These are phyloP conservation scores for Euborellia annulipes DNA, from an alignment of 1,140 invertebrate species.

Conservation along the genomic window DNA sequence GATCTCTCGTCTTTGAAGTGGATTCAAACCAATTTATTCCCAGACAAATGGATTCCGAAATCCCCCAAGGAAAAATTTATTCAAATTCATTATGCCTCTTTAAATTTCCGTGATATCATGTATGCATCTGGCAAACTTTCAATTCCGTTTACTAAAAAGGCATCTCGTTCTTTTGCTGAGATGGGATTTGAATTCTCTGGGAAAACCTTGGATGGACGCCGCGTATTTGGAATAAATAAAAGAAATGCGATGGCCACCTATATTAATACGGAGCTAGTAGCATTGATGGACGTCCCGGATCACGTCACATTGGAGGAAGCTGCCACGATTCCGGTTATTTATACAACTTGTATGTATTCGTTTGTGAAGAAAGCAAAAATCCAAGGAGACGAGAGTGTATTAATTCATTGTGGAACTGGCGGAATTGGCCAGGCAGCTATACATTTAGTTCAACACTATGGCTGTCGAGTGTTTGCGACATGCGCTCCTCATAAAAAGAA, in stretches of 20 bases:
- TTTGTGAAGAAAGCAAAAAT: slow-evolving; percentile 33
- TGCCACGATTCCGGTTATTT: slow-evolving; percentile 73
- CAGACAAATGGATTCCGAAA: background rate
- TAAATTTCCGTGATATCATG: slow-evolving; percentile 71
- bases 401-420: slow-evolving; percentile 62
- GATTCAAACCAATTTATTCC: slow-evolving; percentile 44
- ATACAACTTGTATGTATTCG: slow-evolving; percentile 62
- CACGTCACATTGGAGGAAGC: slow-evolving; percentile 74
- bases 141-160: slow-evolving; percentile 32
- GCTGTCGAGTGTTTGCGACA: slow-evolving; percentile 55
- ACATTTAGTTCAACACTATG: slow-evolving; percentile 40
- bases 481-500: slow-evolving; percentile 51
- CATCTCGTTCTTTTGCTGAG: background rate
- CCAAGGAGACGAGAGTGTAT: slow-evolving; percentile 43
- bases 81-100: slow-evolving; percentile 40
- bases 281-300: slow-evolving; percentile 65
- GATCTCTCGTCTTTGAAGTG: slow-evolving; percentile 74
- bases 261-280: slow-evolving; percentile 35
- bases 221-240: slow-evolving; percentile 51
- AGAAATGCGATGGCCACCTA: slow-evolving; percentile 41
- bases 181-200: slow-evolving; percentile 64
- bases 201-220: slow-evolving; percentile 30
- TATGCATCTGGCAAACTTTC: slow-evolving; percentile 54
- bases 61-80: slow-evolving; percentile 8
- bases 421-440: slow-evolving; percentile 71